These are phyloP conservation scores for Drosophila kokeensis DNA, from an alignment of 2,888 invertebrate species.

Conservation along the genomic window DNA sequence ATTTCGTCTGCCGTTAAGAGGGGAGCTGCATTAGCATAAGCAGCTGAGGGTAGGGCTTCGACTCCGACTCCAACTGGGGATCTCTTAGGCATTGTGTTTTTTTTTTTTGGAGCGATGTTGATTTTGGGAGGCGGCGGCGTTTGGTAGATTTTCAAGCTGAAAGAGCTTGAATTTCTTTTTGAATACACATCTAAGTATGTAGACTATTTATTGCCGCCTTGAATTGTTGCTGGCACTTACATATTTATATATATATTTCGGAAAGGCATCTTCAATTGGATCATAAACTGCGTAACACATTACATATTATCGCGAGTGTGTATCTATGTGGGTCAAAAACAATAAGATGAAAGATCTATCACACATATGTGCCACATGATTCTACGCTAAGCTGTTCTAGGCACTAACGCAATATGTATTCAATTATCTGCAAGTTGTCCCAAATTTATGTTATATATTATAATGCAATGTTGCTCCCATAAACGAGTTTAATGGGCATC, in stretches of 20 bases:
- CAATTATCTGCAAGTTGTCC: background rate
- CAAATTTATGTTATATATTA: background rate
- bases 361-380: slow-evolving; percentile 15
- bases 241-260: background rate
- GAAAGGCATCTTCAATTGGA: slow-evolving; percentile 31
- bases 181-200: slow-evolving; percentile 30
- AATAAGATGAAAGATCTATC: slow-evolving; percentile 12
- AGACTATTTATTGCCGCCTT: slow-evolving; percentile 39
- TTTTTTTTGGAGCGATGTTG: slow-evolving; percentile 28
- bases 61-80: slow-evolving; percentile 18
- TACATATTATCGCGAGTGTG: slow-evolving; percentile 17
- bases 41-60: slow-evolving; percentile 57
- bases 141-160: slow-evolving; percentile 35
- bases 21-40: slow-evolving; percentile 69
- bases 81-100: slow-evolving; percentile 43
- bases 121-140: slow-evolving; percentile 7
- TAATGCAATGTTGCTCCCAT: background rate
- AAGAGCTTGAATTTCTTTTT: slow-evolving; percentile 56
- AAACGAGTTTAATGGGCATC: background rate
- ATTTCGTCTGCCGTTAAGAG: slow-evolving; percentile 39
- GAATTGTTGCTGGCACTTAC: slow-evolving; percentile 5
- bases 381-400: background rate
- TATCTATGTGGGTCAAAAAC: slow-evolving; percentile 29
- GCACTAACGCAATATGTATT: background rate
- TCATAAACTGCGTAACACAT: slow-evolving; percentile 23